Conservation (phyloP, 92 coral and sea anemone species). For the Palythoa caribaeorum region DNA sequence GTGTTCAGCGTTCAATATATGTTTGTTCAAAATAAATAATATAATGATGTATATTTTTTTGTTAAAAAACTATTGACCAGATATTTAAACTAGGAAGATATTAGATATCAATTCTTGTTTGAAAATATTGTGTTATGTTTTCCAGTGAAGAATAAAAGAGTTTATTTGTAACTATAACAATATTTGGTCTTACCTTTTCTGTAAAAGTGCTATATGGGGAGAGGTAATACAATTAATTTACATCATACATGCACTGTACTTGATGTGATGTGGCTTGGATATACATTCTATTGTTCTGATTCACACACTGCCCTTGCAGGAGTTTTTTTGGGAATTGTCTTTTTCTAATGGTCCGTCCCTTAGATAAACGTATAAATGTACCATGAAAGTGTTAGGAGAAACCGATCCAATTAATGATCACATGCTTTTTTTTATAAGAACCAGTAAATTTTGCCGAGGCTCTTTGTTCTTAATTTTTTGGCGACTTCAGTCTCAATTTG, state of each 20-base stretch:
- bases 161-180: too few relatives aligned
- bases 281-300: too few relatives aligned
- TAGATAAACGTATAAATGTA: too few relatives aligned
- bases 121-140: not conserved
- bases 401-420: too few relatives aligned
- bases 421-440: too few relatives aligned
- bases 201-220: not conserved
- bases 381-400: too few relatives aligned
- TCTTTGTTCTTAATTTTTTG: too few relatives aligned
- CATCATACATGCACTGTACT: not conserved
- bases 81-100: conserved; percentile 1
- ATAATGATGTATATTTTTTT: not conserved
- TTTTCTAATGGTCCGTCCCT: too few relatives aligned
- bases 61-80: not conserved
- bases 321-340: too few relatives aligned
- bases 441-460: too few relatives aligned
- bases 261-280: not conserved
- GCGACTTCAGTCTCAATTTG: too few relatives aligned
- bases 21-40: not conserved
- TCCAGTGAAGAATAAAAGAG: not conserved
- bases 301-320: not conserved
- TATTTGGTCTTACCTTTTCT: not conserved
- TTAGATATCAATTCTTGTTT: not conserved
- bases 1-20: not conserved
- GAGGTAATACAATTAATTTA: not conserved